Evolutionary conservation across 2,797 vertebrate genomes (phyloP), one percentile per base, ranked within the genome.

Genomic region (Lagodon rhomboides): DNA sequence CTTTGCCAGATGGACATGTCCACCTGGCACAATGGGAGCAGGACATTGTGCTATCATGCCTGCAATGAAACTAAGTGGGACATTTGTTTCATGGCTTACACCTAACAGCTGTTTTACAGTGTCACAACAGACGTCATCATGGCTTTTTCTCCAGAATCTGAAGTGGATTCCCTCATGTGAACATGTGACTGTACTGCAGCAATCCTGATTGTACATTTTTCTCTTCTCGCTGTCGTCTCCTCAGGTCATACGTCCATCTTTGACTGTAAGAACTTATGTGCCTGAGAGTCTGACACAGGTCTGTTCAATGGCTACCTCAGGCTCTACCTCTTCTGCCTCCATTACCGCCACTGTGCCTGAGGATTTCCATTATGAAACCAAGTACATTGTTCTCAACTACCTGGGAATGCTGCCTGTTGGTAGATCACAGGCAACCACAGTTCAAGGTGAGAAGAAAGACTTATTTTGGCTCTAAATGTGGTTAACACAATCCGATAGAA

Each of bases 321-420:
- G 71, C 89, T 88, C 91, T 87, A 87, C 87, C 81, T 90, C 92
- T 75, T 74, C 95, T 92, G 87, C 96, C 89, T 90, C 89, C 49
- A 92, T 91, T 78, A 62, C 94, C 55, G 70, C 95, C 92, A 68
- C 94, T 30, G 96, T 98, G 96, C 96, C 97, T 95, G 95, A 95
- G 89, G 96, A 96, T 91, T 99, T 99, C 90, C 97, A 96, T 91
- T 99, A 97, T 87, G 98, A 99, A 94, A 99, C 98, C 83, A 97
- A 97, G 83, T 98, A 97, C 15, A 95, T 98, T 43, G 95, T 99
- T 87, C 97, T 99, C 90, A 97, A 93, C 93, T 99, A 97, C 92
- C 90, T 99, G 93, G 95, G 97, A 80, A 93, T 97, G 68, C 89
- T 96, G 49, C 93, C 96, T 15, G 93, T 92, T 60, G 79, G 93